Evolutionary conservation across 2,888 invertebrate species (phyloP), one percentile per base, ranked within the genome.

Genomic region (Clostera curtula): DNA sequence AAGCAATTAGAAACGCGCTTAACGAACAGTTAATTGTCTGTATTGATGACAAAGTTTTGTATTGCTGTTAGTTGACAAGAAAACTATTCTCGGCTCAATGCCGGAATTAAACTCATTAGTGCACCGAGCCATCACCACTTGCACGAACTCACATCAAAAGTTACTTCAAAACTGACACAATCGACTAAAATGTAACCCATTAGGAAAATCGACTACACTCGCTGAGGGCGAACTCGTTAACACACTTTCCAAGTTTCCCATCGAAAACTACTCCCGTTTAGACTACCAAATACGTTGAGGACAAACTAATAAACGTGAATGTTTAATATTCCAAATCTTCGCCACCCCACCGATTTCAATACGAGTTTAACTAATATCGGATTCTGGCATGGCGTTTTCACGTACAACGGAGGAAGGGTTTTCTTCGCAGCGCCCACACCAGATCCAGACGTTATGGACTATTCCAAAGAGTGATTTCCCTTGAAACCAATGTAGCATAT

Each of bases 261-360:
- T 64, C 70, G 66, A 67, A 65, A 74, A 75, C 75, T 75, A 75
- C 75, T 71, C 63, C 52, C 73, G 69, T 64, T 77, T 75, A 69
- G 65, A 74, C 72, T 73, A 63, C 69, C 73, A 75, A 76, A 77
- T 75, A 74, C 72, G 69, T 61, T 53, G 71, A 70, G 77, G 74
- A 76, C 75, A 72, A 82, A 82, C 80, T 83, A 82, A 80, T 83
- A 83, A 82, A 79, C 74, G 74, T 74, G 71, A 79, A 82, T 79
- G 79, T 79, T 82, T 82, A 80, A 80, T 82, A 80, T 80, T 77
- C 77, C 59, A 63, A 71, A 75, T 75, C 72, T 74, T 73, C 72
- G 58, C 45, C 54, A 49, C 53, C 48, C 28, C 36, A 33, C 43
- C 38, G 62, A 67, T 72, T 75, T 77, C 77, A 75, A 79, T 76